A percentile compares a stretch with the other conserved stretches of the same genome.
These are phyloP conservation scores for Microcebus murinus DNA, from an alignment of 2,113 vertebrate species.

Conservation along the genomic window DNA sequence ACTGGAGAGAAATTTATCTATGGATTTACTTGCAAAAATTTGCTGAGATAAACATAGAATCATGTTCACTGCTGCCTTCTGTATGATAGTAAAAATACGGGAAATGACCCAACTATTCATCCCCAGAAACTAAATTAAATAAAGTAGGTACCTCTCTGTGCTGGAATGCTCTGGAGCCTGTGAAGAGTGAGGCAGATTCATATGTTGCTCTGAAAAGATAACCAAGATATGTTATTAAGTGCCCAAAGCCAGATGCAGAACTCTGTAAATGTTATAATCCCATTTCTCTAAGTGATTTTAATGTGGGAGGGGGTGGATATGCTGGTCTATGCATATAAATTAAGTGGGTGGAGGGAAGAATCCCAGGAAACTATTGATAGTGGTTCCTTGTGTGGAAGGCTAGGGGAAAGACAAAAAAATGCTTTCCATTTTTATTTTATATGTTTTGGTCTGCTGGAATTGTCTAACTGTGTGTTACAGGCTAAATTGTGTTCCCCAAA, in stretches of 20 bases:
- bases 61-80: background rate
- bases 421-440: background rate
- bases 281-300: background rate
- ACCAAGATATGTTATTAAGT: background rate
- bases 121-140: background rate
- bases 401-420: background rate
- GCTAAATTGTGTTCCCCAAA: background rate
- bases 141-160: background rate
- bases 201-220: background rate
- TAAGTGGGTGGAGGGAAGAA: background rate
- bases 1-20: too few relatives aligned
- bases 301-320: background rate
- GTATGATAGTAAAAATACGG: background rate
- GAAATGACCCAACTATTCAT: background rate
- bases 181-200: background rate
- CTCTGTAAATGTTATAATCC: background rate
- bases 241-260: background rate
- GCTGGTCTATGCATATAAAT: background rate
- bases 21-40: background rate
- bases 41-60: too few relatives aligned
- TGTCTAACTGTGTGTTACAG: background rate
- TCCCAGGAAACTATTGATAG: background rate
- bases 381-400: background rate
- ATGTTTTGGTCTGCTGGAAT: background rate
- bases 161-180: background rate